Percentiles rank a stretch among this genome's conserved stretches.
phyloP scores from a whole-genome alignment of 1,140 invertebrate genomes.

The Drosophila malerkotliana region DNA sequence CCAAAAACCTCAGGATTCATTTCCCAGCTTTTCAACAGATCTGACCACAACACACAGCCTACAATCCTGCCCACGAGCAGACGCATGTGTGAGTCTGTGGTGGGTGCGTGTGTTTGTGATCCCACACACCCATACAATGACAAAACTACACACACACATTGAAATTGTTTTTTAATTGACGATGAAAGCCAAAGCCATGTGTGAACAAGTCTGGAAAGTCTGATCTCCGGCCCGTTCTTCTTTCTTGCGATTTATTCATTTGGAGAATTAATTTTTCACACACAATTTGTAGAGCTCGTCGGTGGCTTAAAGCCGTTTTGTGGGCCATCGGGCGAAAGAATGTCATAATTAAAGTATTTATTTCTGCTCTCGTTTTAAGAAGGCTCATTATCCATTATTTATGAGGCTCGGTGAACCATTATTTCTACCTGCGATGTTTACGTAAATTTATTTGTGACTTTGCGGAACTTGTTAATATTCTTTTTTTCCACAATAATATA shows the following conservation, averaged over 20 bases:
- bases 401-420: slow-evolving; percentile 22
- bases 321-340: slow-evolving; percentile 15
- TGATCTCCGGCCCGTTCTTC: background rate
- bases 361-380: slow-evolving; percentile 32
- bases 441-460: slow-evolving; percentile 71
- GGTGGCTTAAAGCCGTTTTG: slow-evolving; percentile 58
- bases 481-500: slow-evolving; percentile 50
- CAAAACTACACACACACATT: slow-evolving; percentile 52
- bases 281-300: slow-evolving; percentile 54
- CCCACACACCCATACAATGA: slow-evolving; percentile 12
- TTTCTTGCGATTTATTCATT: slow-evolving; percentile 2
- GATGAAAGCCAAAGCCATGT: slow-evolving; percentile 45
- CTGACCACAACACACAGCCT: slow-evolving; percentile 65
- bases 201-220: slow-evolving; percentile 20
- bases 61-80: slow-evolving; percentile 19
- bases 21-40: slow-evolving; percentile 64
- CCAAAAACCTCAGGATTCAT: slow-evolving; percentile 53
- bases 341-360: slow-evolving; percentile 42
- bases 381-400: slow-evolving; percentile 56
- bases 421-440: slow-evolving; percentile 42
- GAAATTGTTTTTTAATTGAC: slow-evolving; percentile 66
- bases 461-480: slow-evolving; percentile 54
- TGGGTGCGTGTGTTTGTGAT: slow-evolving; percentile 8
- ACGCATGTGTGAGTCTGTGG: slow-evolving; percentile 16
- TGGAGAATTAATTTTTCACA: slow-evolving; percentile 51